Base-by-base conservation (phyloP, 2,888 invertebrate species). In the Cephus rjabovi region DNA sequence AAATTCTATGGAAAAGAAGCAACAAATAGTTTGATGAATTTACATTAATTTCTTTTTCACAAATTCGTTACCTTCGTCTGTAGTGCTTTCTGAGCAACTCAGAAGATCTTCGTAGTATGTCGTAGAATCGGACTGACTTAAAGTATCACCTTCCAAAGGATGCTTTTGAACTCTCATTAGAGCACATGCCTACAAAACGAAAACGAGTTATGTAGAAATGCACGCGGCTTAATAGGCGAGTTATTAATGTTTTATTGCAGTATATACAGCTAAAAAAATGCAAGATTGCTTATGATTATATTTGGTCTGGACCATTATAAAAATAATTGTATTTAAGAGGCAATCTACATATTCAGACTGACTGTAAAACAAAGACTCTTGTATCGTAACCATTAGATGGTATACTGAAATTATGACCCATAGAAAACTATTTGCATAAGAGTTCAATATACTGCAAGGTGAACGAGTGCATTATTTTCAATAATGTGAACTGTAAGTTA, bases 51-150 rank as follows among this genome's bases (percentile, higher is more conserved):
- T 81, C 74, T 76, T 68, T 33, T 68, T 34, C 69, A 35, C 34
- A 74, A 23, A 31, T 73, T 23, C 80, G 87, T 90, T 92, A 95
- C 97, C 97, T 92, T 97, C 97, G 89, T 97, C 97, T 71, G 96
- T 96, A 79, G 97, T 96, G 76, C 97, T 97, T 89, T 97, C 98
- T 0, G 97, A 97, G 90, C 97, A 97, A 87, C 98, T 96, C 79
- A 96, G 94, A 92, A 98, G 96, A 92, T 98, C 98, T 92, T 98
- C 98, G 92, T 98, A 98, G 92, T 97, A 98, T n/a, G 98, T 98
- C 75, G 98, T 98, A 12, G 98, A 98, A 92, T 98, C 98, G 6
- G 98, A 98, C 83, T 95, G 95, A 90, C 95, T 96, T 80, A 96
- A 94, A 75, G 96, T 96, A 89, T 98, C 98, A 73, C 96, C 97